Base-by-base conservation (phyloP, 2,888 invertebrate genomes). In the Malthinus flaveolus region DNA sequence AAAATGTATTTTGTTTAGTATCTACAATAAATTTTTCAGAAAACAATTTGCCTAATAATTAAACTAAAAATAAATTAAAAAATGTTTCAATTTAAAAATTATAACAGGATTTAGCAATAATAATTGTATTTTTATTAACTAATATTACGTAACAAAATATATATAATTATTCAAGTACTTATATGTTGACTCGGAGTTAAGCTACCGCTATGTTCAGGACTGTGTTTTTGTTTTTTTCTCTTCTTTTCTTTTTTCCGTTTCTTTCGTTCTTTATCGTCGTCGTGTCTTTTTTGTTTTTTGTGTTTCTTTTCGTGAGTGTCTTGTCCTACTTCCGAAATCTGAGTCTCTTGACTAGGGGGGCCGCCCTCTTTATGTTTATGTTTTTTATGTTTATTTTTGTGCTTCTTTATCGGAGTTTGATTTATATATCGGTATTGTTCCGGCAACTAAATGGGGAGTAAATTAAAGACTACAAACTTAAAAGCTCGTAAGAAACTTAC, bases 231-330 rank as follows among this genome's bases (percentile, higher is more conserved):
- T 78, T 95, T 95, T 86, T 95, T 95, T 69, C 95, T 84, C 72
- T 95, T 95, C 79, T 96, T 95, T 74, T 96, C 95, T 81, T 95
- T 95, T 86, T 95, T 95, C 72, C 95, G 83, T 77, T 95, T 95
- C 80, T 93, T 95, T 33, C 94, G 84, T 73, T 95, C 95, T 73
- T 95, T 95, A 70, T 95, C 95, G 66, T 95, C 95, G 69, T 95
- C 95, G 69, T 95, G 94, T 34, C 94, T 83, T 76, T 94, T 95
- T 73, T 94, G 93, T 76, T 95, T 95, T 83, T 95, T 95, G 78
- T 95, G 95, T 76, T 95, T 95, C 84, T 95, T 95, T 74, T 95
- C 95, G 71, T 94, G 94, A 11, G 92, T 90, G 75, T 94, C 93
- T 57, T 88, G 86, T 31, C 82, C 82, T 15, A 76, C 70, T 63